Percentiles rank a stretch among this genome's conserved stretches.
Conservation (phyloP, 2,888 invertebrate species). For the Myopa tessellatipennis region DNA sequence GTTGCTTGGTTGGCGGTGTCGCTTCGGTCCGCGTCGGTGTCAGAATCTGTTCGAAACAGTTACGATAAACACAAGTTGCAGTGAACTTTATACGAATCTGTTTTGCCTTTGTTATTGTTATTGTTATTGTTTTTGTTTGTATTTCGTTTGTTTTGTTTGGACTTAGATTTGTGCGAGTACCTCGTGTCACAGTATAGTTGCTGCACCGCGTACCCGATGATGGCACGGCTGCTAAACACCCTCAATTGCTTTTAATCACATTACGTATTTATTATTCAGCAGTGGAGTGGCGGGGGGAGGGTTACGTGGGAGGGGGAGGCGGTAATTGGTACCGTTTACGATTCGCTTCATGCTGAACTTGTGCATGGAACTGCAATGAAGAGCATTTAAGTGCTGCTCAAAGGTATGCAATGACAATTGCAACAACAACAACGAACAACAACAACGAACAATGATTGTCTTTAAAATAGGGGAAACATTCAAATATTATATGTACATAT, state of each 20-base stretch:
- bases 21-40: slow-evolving; percentile 27
- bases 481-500: no score
- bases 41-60: not conserved
- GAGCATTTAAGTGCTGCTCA: not conserved
- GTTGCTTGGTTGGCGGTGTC: slow-evolving; percentile 29
- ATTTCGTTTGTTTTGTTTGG: not conserved
- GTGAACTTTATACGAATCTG: slow-evolving; percentile 51
- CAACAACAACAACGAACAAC: no score
- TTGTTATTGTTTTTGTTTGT: slow-evolving; percentile 27
- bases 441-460: no score
- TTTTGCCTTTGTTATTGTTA: slow-evolving; percentile 14
- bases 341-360: slow-evolving; percentile 17
- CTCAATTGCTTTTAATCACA: slow-evolving; percentile 53
- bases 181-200: not conserved
- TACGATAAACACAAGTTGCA: not conserved
- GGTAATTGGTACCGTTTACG: slow-evolving; percentile 31
- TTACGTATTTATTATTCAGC: slow-evolving; percentile 48
- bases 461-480: no score
- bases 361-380: not conserved
- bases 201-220: not conserved
- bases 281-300: not conserved
- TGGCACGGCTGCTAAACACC: slow-evolving; percentile 8
- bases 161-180: not conserved
- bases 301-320: not conserved
- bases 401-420: slow-evolving; percentile 11